A percentile compares a stretch with the other conserved stretches of the same genome.
Evolutionary conservation across 1,140 invertebrate genomes (phyloP).

Genomic region (Pissodes strobi): DNA sequence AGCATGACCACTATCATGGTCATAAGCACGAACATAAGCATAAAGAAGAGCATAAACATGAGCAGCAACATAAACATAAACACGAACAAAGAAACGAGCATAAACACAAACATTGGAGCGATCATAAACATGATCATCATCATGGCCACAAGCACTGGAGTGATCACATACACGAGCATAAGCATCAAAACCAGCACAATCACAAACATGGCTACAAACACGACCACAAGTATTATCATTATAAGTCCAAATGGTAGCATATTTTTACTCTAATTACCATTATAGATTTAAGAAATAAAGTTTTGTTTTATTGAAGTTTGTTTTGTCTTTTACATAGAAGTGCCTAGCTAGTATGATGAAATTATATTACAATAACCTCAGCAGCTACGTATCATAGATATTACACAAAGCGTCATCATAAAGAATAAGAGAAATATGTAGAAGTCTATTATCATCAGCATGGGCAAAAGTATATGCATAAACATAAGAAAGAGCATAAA

Average conservation of each 20-base stretch:
- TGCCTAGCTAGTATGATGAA: not conserved
- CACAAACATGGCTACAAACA: conserved; percentile 18
- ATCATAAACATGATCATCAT: conserved; percentile 23
- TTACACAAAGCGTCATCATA: conserved; percentile 21
- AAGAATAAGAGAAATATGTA: conserved; percentile 19
- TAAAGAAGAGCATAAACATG: conserved; percentile 27
- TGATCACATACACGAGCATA: conserved; percentile 24
- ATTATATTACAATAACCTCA: too few species aligned
- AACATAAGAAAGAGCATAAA: conserved; percentile 26
- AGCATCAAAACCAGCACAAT: conserved; percentile 17
- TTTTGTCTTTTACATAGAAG: not conserved
- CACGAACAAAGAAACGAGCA: conserved; percentile 27
- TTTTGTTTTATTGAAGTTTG: conserved; percentile 7
- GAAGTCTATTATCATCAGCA: conserved; percentile 21
- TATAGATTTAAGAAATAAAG: not conserved
- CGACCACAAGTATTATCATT: conserved; percentile 15
- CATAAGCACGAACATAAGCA: conserved; percentile 33
- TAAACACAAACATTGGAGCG: conserved; percentile 30
- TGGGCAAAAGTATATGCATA: conserved; percentile 24
- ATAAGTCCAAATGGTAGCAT: conserved; percentile 18
- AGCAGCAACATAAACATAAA: conserved; percentile 32
- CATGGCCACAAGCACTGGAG: conserved; percentile 8
- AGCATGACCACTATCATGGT: conserved; percentile 14
- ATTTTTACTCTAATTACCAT: too few species aligned
- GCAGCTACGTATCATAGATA: too few species aligned